These are phyloP conservation scores for Nymphalis polychloros DNA, from an alignment of 2,888 invertebrate species.

Conservation along the genomic window DNA sequence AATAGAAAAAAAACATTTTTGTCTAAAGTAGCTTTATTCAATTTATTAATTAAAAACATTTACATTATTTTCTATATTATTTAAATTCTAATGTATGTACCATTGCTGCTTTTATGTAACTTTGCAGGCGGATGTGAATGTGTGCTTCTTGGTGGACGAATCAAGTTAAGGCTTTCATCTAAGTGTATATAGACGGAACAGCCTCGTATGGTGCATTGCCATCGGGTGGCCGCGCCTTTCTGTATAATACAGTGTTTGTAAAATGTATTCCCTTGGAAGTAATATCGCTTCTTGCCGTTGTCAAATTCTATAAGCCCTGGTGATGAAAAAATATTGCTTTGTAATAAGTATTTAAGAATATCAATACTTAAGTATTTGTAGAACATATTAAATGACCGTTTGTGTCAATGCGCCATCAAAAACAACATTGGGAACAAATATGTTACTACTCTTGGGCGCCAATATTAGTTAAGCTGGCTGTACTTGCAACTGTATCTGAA, in stretches of 20 bases:
- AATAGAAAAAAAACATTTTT: no score
- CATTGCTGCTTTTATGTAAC: slow-evolving; percentile 37
- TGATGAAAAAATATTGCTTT: slow-evolving; percentile 1
- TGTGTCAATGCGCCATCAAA: no score
- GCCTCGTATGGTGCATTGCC: slow-evolving; percentile 41
- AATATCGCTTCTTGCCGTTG: slow-evolving; percentile 43
- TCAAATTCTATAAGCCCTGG: slow-evolving; percentile 34
- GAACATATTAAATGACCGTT: background rate
- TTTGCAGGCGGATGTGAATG: slow-evolving; percentile 43
- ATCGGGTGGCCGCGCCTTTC: slow-evolving; percentile 38
- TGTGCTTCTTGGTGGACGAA: slow-evolving; percentile 34
- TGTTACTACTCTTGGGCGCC: no score
- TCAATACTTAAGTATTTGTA: background rate
- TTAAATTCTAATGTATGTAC: slow-evolving; percentile 42
- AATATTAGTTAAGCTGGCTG: no score
- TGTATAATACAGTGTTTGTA: slow-evolving; percentile 44
- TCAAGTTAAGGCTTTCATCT: slow-evolving; percentile 22
- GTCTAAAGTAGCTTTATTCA: no score
- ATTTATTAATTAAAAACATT: no score
- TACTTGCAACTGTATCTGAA: no score
- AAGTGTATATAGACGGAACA: slow-evolving; percentile 32
- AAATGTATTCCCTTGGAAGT: slow-evolving; percentile 47
- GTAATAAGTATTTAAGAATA: background rate
- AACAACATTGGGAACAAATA: no score
- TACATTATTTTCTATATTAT: background rate